Evolutionary conservation across 2,797 vertebrate genomes (phyloP).

Genomic region (Melanotaenia maccullochi): DNA sequence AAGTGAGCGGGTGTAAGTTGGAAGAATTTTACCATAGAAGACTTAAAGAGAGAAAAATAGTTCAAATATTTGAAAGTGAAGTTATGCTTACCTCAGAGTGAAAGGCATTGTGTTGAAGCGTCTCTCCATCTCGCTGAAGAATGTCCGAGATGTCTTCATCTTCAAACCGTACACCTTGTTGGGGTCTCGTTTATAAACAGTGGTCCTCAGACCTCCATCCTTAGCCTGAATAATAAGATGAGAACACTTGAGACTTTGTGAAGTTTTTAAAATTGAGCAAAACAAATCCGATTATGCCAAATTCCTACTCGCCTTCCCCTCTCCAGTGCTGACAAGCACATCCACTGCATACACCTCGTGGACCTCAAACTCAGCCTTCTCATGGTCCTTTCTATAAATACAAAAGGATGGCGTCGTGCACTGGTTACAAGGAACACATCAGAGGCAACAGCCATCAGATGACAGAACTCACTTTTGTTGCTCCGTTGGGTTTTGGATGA

Average conservation of each 20-base stretch:
- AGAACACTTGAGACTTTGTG: not conserved
- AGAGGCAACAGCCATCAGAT: not conserved
- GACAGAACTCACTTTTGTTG: constrained; percentile 90
- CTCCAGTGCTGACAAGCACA: constrained; percentile 95
- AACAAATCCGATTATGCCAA: not conserved
- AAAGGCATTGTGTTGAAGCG: constrained; percentile 98
- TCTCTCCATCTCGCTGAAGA: constrained; percentile 97
- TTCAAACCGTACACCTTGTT: constrained; percentile 97
- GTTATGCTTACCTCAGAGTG: constrained; percentile 87
- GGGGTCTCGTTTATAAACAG: constrained; percentile 97
- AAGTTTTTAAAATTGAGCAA: accelerated
- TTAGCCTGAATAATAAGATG: constrained; percentile 83
- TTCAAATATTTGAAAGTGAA: not conserved
- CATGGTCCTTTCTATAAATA: constrained; percentile 92
- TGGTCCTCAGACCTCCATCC: constrained; percentile 95
- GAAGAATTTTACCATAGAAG: not conserved
- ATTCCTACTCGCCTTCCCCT: constrained; percentile 91
- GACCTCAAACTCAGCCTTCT: constrained; percentile 98
- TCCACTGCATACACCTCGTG: constrained; percentile 98
- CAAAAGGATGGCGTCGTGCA: constrained; percentile 4
- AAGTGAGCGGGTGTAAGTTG: not conserved
- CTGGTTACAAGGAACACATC: not conserved
- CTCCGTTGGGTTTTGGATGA: constrained; percentile 97
- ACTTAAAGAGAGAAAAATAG: not conserved
- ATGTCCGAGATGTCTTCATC: constrained; percentile 97